phyloP scores from a whole-genome alignment of 2,797 vertebrate species.

The Mus caroli region DNA sequence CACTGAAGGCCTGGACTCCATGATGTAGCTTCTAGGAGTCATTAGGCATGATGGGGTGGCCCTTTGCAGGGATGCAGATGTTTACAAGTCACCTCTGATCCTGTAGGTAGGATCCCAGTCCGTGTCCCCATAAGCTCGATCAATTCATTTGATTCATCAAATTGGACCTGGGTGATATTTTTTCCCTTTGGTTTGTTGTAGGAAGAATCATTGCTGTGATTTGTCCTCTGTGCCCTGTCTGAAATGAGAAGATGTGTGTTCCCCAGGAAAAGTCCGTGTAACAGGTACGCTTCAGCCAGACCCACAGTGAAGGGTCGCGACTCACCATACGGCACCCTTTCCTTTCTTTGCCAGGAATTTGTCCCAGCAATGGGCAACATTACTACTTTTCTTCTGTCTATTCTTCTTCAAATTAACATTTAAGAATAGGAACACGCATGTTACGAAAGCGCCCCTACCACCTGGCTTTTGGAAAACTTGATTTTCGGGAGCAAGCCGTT shows the following conservation, averaged over 20 bases:
- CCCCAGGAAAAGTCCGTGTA: not conserved
- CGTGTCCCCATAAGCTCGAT: not conserved
- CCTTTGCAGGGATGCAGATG: not conserved
- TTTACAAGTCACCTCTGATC: not conserved
- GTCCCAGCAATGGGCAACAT: not conserved
- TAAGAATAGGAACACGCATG: not conserved
- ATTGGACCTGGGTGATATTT: not conserved
- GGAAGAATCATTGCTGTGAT: not conserved
- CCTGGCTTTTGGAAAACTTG: constrained; percentile 18
- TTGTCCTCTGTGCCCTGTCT: not conserved
- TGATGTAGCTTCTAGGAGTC: not conserved
- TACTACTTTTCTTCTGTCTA: not conserved
- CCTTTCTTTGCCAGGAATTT: not conserved
- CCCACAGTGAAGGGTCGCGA: not conserved
- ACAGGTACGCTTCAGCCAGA: not conserved
- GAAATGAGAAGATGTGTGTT: not conserved
- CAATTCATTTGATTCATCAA: not conserved
- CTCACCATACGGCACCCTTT: not conserved
- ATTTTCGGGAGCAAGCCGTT: not conserved
- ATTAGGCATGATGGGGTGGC: not conserved
- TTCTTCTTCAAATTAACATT: not conserved
- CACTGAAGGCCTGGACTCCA: too few species aligned
- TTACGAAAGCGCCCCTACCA: not conserved
- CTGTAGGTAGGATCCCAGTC: not conserved
- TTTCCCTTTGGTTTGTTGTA: not conserved